These are phyloP conservation scores for Yponomeuta cagnagella DNA, from an alignment of 2,888 invertebrate genomes.

Conservation along the genomic window DNA sequence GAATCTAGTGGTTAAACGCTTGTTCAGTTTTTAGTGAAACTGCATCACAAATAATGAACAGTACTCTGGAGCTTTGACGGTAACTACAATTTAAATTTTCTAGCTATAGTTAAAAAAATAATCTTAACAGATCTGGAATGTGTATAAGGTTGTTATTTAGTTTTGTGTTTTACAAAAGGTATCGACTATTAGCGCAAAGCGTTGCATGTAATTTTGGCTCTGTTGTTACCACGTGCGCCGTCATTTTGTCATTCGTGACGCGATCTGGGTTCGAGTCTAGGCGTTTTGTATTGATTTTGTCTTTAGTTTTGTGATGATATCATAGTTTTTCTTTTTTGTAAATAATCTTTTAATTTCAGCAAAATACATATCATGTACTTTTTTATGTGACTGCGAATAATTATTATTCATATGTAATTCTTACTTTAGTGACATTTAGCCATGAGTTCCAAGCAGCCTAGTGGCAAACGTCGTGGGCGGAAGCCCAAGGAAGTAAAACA, in stretches of 20 bases:
- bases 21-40: too few relatives aligned
- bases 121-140: not conserved
- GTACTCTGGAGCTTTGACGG: not conserved
- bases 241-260: slow-evolving; percentile 7
- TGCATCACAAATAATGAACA: not conserved
- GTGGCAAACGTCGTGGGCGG: not conserved
- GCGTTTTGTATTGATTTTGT: slow-evolving; percentile 17
- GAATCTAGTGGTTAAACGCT: too few relatives aligned
- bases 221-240: slow-evolving; percentile 33
- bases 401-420: not conserved
- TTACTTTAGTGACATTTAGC: not conserved
- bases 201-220: slow-evolving; percentile 26
- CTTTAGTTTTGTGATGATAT: not conserved
- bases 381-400: not conserved
- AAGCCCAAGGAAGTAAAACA: slow-evolving; percentile 13
- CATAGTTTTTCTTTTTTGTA: slow-evolving; percentile 17
- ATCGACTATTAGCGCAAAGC: slow-evolving; percentile 16
- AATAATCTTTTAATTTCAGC: slow-evolving; percentile 1
- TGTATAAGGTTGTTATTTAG: slow-evolving; percentile 17
- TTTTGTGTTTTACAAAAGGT: slow-evolving; percentile 8
- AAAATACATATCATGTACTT: not conserved
- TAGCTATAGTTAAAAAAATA: not conserved
- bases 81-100: not conserved
- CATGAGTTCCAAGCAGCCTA: not conserved
- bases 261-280: slow-evolving; percentile 43